Base-by-base conservation (phyloP, 2,113 vertebrate genomes). In the Forbesichthys agassizii region DNA sequence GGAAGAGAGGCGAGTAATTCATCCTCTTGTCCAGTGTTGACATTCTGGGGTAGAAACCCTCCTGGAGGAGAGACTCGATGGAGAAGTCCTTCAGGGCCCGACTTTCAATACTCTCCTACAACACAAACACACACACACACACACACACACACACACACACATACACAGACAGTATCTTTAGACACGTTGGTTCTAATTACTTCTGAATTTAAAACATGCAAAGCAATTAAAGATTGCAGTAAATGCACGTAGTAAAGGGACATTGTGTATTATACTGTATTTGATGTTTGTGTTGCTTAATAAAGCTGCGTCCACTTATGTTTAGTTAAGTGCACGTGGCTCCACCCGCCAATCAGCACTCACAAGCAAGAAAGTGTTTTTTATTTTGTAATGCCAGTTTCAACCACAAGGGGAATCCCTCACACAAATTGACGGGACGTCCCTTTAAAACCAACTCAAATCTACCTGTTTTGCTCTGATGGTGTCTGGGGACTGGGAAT, bases 61-160 rank as follows among this genome's bases (percentile, higher is more conserved):
- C 97, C 87, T 97, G 94, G 66, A 99, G 91, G 73, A 98, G 88
- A 48, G 97, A 98, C 79, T 98, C 95, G 0, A 99, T 98, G 71
- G 98, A 98, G 86, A 99, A 99, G 84, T 99, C 96, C 1, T 98
- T 96, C 80, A 98, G 86, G 54, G 91, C 78, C 9, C 90, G 87
- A 73, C 86, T 89, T 78, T 93, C 92, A 65, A 90, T 69, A 49
- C 79, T 89, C 64, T 91, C 88, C 88, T 91, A 75, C 1, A 80
- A 82, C 54, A 80, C 11, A 82, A 13, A 77, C 33, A 46, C 5
- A 36, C 5, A 47, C 33, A 48, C 9, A 11, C 54, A 80, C 11
- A 82, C 13, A 77, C 33, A 48, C 2, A 52, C 5, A 48, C 9
- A 11, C 5, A 7, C 33, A 42, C 14, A 14, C 33, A n/a, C 1